Conservation (phyloP, 2,113 vertebrate species). For the Sebastes schlegelii region DNA sequence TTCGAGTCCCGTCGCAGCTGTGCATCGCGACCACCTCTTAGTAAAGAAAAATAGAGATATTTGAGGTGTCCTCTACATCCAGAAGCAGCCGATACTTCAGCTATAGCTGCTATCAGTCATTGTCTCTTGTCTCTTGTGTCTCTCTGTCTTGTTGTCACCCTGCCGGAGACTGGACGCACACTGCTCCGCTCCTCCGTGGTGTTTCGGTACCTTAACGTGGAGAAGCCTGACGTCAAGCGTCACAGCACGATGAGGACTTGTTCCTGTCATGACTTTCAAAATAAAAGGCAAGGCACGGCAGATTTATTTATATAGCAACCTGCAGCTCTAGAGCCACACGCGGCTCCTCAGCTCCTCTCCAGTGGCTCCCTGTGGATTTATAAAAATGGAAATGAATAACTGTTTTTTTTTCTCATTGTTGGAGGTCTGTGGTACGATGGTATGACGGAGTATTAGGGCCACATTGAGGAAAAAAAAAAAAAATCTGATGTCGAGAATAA, state of each 20-base stretch:
- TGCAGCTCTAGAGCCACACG: no score
- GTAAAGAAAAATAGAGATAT: not conserved
- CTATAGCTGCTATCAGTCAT: not conserved
- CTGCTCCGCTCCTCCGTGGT: not conserved
- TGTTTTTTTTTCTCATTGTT: no score
- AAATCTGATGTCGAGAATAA: no score
- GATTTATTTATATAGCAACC: no score
- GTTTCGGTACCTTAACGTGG: constrained; percentile 48
- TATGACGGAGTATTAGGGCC: no score
- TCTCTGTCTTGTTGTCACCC: constrained; percentile 10
- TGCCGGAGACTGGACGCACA: constrained; percentile 39
- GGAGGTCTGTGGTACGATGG: no score
- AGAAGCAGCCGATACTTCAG: not conserved
- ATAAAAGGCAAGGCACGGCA: constrained; percentile 34
- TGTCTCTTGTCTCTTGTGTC: not conserved
- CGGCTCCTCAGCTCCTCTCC: no score
- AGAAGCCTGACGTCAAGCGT: not conserved
- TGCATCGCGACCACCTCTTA: constrained; percentile 18
- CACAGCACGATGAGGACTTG: not conserved
- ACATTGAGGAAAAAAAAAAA: no score
- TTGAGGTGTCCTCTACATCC: constrained; percentile 31
- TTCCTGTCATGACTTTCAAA: constrained; percentile 48
- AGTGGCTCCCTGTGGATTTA: no score
- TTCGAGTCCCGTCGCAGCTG: constrained; percentile 4
- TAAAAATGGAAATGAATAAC: no score